phyloP scores from a whole-genome alignment of 2,797 vertebrate genomes.

The Euthynnus affinis region DNA sequence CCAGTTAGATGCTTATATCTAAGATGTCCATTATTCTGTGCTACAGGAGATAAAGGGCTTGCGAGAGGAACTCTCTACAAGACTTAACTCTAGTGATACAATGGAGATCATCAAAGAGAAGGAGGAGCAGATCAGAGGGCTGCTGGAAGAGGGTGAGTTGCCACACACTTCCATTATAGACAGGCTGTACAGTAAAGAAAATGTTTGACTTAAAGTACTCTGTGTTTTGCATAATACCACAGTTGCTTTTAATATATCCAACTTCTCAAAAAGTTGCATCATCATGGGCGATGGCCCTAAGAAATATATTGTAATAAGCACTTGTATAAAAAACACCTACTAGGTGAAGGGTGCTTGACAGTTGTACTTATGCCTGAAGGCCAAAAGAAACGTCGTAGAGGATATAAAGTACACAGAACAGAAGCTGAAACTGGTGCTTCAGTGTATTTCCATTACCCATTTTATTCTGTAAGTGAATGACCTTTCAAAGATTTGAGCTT shows the following conservation, averaged over 20 bases:
- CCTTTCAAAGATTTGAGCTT: too few relatives aligned
- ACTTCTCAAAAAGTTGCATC: background rate
- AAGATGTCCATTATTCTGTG: constrained; percentile 1
- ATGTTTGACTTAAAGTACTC: background rate
- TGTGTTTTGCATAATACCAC: background rate
- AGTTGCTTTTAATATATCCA: background rate
- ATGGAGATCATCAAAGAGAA: constrained; percentile 95
- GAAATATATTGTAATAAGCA: background rate
- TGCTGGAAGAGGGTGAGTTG: constrained; percentile 94
- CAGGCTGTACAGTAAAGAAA: background rate
- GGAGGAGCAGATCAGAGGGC: constrained; percentile 96
- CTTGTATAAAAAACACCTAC: too few relatives aligned
- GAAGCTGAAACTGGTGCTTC: background rate
- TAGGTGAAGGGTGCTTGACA: too few relatives aligned
- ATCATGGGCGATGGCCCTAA: fast-evolving
- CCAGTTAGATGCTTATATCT: background rate
- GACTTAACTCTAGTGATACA: constrained; percentile 93
- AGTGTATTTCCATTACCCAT: background rate
- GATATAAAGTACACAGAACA: background rate
- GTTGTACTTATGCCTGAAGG: too few relatives aligned
- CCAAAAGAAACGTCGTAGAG: background rate
- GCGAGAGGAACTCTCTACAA: constrained; percentile 93
- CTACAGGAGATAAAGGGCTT: constrained; percentile 93
- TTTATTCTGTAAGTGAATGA: background rate
- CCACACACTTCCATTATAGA: background rate